Percentiles rank a stretch among this genome's conserved stretches.
These are phyloP conservation scores for Scyliorhinus canicula DNA, from an alignment of 2,797 vertebrate genomes.

Conservation along the genomic window DNA sequence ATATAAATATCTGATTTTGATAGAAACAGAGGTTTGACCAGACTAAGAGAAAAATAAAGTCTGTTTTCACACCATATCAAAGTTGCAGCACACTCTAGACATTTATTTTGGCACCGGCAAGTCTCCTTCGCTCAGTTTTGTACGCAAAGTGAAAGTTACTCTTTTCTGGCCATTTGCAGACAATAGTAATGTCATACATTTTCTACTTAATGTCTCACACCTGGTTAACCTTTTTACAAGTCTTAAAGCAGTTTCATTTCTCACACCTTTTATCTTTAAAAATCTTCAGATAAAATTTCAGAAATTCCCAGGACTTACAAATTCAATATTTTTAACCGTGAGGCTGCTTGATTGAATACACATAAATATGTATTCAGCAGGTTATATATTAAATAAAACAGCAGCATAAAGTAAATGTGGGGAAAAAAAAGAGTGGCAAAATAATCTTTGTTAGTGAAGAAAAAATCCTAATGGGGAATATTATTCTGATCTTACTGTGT, in stretches of 20 bases:
- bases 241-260: constrained; percentile 3
- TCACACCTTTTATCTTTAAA: not conserved
- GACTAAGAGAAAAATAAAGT: not conserved
- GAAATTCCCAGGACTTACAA: not conserved
- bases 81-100: not conserved
- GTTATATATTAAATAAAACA: not conserved
- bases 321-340: not conserved
- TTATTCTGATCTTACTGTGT: not conserved
- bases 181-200: not conserved
- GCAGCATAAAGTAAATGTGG: not conserved
- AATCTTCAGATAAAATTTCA: not conserved
- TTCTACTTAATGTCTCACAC: constrained; percentile 11
- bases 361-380: not conserved
- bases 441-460: not conserved
- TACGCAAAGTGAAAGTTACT: not conserved
- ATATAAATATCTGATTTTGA: not conserved
- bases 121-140: not conserved
- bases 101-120: not conserved
- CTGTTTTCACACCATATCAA: constrained; percentile 22
- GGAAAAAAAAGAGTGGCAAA: not conserved
- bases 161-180: constrained; percentile 17
- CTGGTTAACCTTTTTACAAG: constrained; percentile 11
- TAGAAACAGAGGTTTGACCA: not conserved
- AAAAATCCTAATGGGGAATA: not conserved
- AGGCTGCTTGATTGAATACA: not conserved